A percentile compares a stretch with the other conserved stretches of the same genome.
Evolutionary conservation across 2,888 invertebrate genomes (phyloP).

Genomic region (Thyatira batis): DNA sequence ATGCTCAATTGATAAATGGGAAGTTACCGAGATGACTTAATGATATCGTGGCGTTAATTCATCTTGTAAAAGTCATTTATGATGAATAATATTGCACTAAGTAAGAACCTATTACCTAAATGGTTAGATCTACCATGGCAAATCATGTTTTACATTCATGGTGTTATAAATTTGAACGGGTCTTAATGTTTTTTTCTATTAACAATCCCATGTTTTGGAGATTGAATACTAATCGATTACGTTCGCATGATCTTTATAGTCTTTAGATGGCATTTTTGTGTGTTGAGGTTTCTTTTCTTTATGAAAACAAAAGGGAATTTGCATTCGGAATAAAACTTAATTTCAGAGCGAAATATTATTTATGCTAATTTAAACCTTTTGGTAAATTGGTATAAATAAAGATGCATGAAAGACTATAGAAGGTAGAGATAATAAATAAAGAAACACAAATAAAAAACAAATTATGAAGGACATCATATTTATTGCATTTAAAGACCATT

Average conservation of each 20-base stretch:
- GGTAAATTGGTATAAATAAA: no score
- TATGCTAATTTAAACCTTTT: no score
- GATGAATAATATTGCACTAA: neutral
- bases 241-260: neutral
- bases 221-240: neutral
- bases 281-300: neutral
- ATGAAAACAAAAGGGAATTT: neutral
- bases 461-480: no score
- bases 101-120: no score
- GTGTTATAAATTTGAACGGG: no score
- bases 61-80: neutral
- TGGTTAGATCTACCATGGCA: neutral
- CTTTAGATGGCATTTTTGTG: neutral
- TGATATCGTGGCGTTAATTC: neutral
- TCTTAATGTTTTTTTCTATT: neutral
- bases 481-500: no score
- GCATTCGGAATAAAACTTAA: neutral
- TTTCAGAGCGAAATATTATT: no score
- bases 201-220: neutral
- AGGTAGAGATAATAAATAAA: no score
- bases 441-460: no score
- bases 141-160: neutral
- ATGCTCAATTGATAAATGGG: neutral
- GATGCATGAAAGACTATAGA: no score
- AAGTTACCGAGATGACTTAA: neutral